phyloP scores from a whole-genome alignment of 2,888 invertebrate genomes.

The Terebella lapidaria region DNA sequence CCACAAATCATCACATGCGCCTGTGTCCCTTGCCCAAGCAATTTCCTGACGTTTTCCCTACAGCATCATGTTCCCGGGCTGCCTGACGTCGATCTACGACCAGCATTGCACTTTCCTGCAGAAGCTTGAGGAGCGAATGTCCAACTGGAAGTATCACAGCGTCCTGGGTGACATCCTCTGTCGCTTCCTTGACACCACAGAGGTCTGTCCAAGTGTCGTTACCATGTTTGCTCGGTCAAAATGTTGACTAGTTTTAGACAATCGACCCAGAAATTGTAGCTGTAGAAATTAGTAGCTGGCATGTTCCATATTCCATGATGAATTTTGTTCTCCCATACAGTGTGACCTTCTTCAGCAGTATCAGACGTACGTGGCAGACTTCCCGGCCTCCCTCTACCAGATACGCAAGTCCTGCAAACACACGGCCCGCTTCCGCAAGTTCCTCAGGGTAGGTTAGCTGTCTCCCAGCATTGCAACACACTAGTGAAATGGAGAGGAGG shows the following conservation, averaged over 20 bases:
- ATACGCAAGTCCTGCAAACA: conserved; percentile 51
- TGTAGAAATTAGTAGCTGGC: no score
- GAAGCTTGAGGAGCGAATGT: conserved; percentile 51
- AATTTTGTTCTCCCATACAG: no score
- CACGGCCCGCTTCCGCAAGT: conserved; percentile 48
- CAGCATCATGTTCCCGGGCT: conserved; percentile 53
- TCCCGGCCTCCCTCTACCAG: conserved; percentile 52
- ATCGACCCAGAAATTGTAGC: no score
- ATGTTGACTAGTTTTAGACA: no score
- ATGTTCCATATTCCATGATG: no score
- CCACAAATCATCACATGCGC: no score
- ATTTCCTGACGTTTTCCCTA: no score
- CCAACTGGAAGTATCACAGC: conserved; percentile 48
- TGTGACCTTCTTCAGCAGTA: conserved; percentile 52
- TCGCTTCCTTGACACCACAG: conserved; percentile 38
- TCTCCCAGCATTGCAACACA: no score
- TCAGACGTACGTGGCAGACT: conserved; percentile 54
- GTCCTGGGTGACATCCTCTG: conserved; percentile 53
- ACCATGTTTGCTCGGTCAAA: neutral
- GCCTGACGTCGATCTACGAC: conserved; percentile 51
- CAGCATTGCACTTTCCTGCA: conserved; percentile 53
- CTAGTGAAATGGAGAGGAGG: no score
- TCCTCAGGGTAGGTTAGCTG: conserved; percentile 49
- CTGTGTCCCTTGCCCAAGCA: no score
- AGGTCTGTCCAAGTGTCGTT: no score